Evolutionary conservation across 2,888 invertebrate genomes (phyloP), one percentile per base, ranked within the genome.

Genomic region (Papilio gigon): DNA sequence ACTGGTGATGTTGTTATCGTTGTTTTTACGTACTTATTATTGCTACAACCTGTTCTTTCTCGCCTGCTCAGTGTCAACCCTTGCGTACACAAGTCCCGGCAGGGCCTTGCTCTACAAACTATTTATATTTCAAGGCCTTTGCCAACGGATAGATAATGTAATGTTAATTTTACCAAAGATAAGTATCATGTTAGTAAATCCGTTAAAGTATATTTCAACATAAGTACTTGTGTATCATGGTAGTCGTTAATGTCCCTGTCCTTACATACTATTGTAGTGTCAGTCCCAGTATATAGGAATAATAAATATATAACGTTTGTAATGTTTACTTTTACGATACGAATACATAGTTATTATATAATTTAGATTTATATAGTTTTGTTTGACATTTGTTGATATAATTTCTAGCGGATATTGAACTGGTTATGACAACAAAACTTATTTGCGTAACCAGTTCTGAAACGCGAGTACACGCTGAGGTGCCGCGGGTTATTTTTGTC

Each of bases 401-500:
- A 27, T 27, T 12, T 25, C 25, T 30, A 12, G 37, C 27, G 17
- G 42, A 42, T 25, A n/a, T 27, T 42, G 33, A 47, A 62, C 30
- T 14, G 20, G 20, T 33, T 62, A 30, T 11, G 1, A 30, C 30
- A 30, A 44, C 6, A 44, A 44, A 62, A 33, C 44, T 42, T 47
- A 42, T 50, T 25, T 37, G 30, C n/a, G 40, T 67, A 64, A 53
- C 14, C 17, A 67, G 8, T 56, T 17, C 33, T 22, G 35, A 11
- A 59, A 33, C 67, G 58, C 66, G 40, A 64, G 60, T 64, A 47
- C 40, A 58, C 20, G 27, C 27, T 27, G 53, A 68, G 63, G 27
- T 63, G 68, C 58, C 25, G 56, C 20, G 67, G 66, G 71, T 71
- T 74, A 75, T 74, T 75, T 74, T 71, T 37, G 69, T 35, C 61